A percentile compares a stretch with the other conserved stretches of the same genome.
These are phyloP conservation scores for Capreolus pygargus DNA, from an alignment of 2,113 vertebrate species.

Conservation along the genomic window DNA sequence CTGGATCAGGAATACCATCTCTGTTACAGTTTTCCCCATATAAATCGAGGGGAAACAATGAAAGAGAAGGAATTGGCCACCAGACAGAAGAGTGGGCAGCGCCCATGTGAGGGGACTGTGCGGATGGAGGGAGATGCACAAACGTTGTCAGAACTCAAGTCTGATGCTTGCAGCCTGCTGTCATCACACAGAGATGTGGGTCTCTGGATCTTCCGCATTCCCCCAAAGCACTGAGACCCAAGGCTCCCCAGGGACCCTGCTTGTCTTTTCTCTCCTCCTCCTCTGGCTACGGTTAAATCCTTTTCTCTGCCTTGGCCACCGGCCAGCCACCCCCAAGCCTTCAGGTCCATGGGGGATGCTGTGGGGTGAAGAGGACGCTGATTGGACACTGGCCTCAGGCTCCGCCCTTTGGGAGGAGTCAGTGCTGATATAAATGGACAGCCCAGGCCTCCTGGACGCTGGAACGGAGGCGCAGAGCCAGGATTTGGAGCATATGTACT, in stretches of 20 bases:
- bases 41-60: background rate
- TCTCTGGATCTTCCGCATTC: background rate
- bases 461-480: background rate
- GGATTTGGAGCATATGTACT: accelerated
- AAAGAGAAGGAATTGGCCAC: background rate
- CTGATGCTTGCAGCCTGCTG: background rate
- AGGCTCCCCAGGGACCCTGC: background rate
- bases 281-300: background rate
- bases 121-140: background rate
- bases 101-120: background rate
- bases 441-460: background rate
- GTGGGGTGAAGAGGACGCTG: background rate
- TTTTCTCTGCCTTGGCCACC: background rate
- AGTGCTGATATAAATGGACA: background rate
- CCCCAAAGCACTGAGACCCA: background rate
- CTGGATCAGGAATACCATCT: background rate
- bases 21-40: background rate
- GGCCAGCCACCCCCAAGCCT: background rate
- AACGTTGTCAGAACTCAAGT: background rate
- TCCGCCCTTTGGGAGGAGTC: background rate
- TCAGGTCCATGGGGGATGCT: background rate
- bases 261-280: background rate
- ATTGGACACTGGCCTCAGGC: background rate
- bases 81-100: accelerated
- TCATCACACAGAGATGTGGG: accelerated